Percentiles rank a stretch among this genome's conserved stretches.
These are phyloP conservation scores for Rhinoraja longicauda DNA, from an alignment of 2,797 vertebrate genomes.

Conservation along the genomic window DNA sequence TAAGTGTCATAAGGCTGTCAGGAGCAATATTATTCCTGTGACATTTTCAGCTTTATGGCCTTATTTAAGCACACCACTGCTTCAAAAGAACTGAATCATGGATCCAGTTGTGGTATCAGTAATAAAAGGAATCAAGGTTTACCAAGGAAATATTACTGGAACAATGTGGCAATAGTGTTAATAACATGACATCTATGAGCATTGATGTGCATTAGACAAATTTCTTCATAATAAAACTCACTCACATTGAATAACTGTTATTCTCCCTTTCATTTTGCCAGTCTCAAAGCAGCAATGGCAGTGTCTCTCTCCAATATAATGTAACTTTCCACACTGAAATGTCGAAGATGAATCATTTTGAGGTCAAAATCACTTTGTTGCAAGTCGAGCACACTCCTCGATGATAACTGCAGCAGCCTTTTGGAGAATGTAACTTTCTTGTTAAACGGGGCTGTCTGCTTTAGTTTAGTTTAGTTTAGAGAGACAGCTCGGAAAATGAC, in stretches of 20 bases:
- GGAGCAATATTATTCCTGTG: neutral
- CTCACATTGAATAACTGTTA: neutral
- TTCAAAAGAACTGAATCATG: neutral
- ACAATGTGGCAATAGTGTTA: neutral
- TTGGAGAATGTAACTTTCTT: neutral
- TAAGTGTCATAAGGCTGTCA: neutral
- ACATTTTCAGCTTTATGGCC: neutral
- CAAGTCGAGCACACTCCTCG: neutral
- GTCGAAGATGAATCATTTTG: neutral
- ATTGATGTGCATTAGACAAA: neutral
- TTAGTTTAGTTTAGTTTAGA: no score
- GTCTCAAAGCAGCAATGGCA: neutral
- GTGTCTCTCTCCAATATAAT: neutral
- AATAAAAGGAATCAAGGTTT: neutral
- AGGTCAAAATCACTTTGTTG: neutral
- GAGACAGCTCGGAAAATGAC: no score
- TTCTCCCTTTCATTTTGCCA: conserved; percentile 2
- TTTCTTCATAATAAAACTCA: neutral
- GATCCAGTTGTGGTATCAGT: neutral
- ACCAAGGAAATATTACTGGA: neutral
- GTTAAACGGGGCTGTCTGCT: neutral
- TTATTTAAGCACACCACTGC: neutral
- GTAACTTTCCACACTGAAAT: neutral
- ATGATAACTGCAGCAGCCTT: neutral
- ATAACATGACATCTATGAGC: neutral